These are phyloP conservation scores for Cetoscarus ocellatus DNA, from an alignment of 2,797 vertebrate genomes.

Conservation along the genomic window DNA sequence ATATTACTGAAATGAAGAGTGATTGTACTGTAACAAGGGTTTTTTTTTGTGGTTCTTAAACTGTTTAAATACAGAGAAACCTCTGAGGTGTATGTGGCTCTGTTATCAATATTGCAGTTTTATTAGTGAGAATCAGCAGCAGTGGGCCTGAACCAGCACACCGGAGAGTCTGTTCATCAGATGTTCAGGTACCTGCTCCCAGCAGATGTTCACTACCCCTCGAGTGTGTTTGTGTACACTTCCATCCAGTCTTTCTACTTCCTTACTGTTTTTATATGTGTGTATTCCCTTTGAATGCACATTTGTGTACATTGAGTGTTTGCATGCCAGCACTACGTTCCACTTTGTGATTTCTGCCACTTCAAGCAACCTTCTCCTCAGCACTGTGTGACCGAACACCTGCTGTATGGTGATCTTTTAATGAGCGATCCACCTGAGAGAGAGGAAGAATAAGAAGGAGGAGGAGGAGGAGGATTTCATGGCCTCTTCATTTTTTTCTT, in stretches of 20 bases:
- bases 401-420: conserved; percentile 77
- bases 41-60: too few relatives aligned
- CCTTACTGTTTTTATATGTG: conserved; percentile 4
- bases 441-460: conserved; percentile 19
- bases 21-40: too few relatives aligned
- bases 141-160: conserved; percentile 44
- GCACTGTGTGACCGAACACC: conserved; percentile 79
- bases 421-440: conserved; percentile 78
- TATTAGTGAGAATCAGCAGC: conserved; percentile 5
- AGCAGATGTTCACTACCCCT: conserved; percentile 72
- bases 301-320: conserved; percentile 31
- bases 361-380: conserved; percentile 80
- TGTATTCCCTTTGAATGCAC: conserved; percentile 37
- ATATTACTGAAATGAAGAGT: too few relatives aligned
- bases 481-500: conserved; percentile 55
- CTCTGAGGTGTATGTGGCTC: too few relatives aligned
- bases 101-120: background rate
- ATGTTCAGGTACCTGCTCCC: conserved; percentile 64
- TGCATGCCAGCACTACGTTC: conserved; percentile 48
- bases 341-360: conserved; percentile 82
- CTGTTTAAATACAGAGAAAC: too few relatives aligned
- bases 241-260: conserved; percentile 2
- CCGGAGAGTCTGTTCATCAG: conserved; percentile 39
- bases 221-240: conserved; percentile 51
- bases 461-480: conserved; percentile 57